Evolutionary conservation across 2,797 vertebrate genomes (phyloP).

Genomic region (Emydoidea blandingii): DNA sequence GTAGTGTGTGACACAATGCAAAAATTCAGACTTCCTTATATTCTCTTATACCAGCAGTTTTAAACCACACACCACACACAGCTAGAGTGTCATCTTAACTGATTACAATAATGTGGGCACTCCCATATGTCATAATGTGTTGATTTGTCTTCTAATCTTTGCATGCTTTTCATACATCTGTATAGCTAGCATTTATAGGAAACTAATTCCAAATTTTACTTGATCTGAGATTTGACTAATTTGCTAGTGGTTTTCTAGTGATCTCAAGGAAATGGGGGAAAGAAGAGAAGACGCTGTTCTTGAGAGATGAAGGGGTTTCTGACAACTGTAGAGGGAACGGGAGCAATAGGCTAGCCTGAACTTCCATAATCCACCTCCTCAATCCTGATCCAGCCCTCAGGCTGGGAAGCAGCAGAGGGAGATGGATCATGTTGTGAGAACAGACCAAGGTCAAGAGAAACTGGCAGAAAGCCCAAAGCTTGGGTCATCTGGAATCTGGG

Average conservation of each 20-base stretch:
- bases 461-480: neutral
- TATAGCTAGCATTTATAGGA: neutral
- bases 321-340: neutral
- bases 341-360: neutral
- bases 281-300: neutral
- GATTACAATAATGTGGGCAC: neutral
- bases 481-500: neutral
- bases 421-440: neutral
- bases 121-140: neutral
- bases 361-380: neutral
- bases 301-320: neutral
- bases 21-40: neutral
- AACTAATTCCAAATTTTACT: neutral
- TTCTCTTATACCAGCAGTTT: neutral
- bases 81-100: neutral
- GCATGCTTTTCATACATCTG: fast-evolving
- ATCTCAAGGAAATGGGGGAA: neutral
- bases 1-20: neutral
- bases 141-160: neutral
- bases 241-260: neutral
- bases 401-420: neutral
- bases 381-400: neutral
- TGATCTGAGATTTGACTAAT: neutral
- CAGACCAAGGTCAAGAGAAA: neutral
- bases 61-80: slow-evolving; percentile 7